Evolutionary conservation across 2,797 vertebrate species (phyloP).

Genomic region (Peromyscus aztecus): DNA sequence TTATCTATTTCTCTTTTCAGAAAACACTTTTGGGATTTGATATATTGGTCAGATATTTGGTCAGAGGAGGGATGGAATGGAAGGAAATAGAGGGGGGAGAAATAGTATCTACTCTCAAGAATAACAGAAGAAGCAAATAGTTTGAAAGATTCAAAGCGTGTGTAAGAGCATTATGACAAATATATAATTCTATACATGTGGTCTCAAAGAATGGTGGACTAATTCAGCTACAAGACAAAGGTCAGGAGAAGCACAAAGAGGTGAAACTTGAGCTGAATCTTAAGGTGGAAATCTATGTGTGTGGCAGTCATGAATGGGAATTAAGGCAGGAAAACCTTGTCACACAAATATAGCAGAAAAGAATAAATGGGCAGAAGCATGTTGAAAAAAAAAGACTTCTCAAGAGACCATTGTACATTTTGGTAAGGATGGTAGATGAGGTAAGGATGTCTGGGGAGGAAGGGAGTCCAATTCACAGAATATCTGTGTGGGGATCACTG

Average conservation of each 20-base stretch:
- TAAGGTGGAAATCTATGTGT: background rate
- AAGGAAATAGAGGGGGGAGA: constrained; percentile 18
- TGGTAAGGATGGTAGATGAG: background rate
- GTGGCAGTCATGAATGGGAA: background rate
- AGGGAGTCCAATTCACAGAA: background rate
- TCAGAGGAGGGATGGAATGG: background rate
- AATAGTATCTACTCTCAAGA: background rate
- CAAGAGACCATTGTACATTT: background rate
- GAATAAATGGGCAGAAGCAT: constrained; percentile 26
- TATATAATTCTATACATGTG: background rate
- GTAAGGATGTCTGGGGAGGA: background rate
- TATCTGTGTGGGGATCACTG: background rate
- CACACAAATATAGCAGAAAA: constrained; percentile 4
- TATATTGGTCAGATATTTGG: background rate
- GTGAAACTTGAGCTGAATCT: constrained; percentile 4
- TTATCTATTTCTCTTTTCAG: constrained; percentile 49
- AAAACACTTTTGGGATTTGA: constrained; percentile 32
- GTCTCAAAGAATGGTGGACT: background rate
- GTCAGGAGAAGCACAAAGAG: background rate
- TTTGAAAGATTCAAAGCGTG: constrained; percentile 40
- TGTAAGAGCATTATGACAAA: constrained; percentile 12
- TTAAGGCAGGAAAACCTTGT: background rate
- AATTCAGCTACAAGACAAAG: background rate
- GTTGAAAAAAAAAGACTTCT: background rate
- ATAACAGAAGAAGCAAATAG: background rate